Conservation (phyloP, 2,888 invertebrate species). For the Lasioglossum oenotherae region DNA sequence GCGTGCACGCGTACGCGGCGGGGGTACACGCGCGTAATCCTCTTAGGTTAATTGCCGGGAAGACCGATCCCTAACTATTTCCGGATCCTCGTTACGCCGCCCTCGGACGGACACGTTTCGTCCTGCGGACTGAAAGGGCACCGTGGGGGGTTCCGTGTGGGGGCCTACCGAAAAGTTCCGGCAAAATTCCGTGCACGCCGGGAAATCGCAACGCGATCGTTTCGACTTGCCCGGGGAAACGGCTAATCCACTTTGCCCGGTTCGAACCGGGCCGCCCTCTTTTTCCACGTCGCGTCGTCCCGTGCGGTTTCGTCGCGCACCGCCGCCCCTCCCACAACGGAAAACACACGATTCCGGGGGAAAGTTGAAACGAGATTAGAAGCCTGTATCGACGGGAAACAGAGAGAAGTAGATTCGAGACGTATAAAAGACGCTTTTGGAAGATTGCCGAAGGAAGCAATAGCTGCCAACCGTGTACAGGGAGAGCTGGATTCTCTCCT, state of each 20-base stretch:
- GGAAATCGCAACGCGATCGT: constrained; percentile 44
- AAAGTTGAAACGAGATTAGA: constrained; percentile 43
- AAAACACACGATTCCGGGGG: constrained; percentile 10
- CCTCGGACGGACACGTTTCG: not conserved
- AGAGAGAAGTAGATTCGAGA: constrained; percentile 18
- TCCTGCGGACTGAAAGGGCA: not conserved
- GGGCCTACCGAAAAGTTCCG: constrained; percentile 53
- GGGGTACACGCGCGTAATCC: constrained; percentile 60
- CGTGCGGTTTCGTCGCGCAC: not conserved
- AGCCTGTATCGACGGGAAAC: constrained; percentile 13
- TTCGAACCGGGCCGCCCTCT: constrained; percentile 17
- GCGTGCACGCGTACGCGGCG: not conserved
- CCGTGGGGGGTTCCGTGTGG: not conserved
- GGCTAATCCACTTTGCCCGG: constrained; percentile 61
- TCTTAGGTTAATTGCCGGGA: constrained; percentile 69
- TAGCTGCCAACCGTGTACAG: constrained; percentile 34
- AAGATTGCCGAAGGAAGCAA: constrained; percentile 57
- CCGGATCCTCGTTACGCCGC: constrained; percentile 41
- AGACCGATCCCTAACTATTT: constrained; percentile 59
- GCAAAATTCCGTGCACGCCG: constrained; percentile 23
- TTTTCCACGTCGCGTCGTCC: not conserved
- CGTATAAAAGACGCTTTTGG: constrained; percentile 56
- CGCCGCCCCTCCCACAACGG: not conserved
- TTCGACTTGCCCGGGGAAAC: constrained; percentile 24
- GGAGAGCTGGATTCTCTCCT: constrained; percentile 8